A percentile compares a stretch with the other conserved stretches of the same genome.
phyloP scores from a whole-genome alignment of 2,888 invertebrate species.

The Athalia circularis region DNA sequence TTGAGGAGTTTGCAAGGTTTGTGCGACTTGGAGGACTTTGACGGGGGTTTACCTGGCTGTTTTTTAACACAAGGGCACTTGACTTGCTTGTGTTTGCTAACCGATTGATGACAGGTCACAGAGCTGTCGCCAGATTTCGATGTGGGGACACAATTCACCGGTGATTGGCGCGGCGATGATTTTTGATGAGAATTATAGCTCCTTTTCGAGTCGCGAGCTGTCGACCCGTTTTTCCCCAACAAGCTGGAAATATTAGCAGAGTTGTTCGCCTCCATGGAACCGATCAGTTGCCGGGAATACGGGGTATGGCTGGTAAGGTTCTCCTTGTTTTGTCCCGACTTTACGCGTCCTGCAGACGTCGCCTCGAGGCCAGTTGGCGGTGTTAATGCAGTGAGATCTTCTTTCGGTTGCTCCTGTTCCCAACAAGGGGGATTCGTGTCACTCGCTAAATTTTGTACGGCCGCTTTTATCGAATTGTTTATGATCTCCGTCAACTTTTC shows the following conservation, averaged over 20 bases:
- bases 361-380: neutral
- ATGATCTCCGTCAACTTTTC: conserved; percentile 58
- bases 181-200: conserved; percentile 10
- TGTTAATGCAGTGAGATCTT: neutral
- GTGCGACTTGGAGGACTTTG: conserved; percentile 4
- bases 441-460: conserved; percentile 58
- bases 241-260: conserved; percentile 2
- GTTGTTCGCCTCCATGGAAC: neutral
- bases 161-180: neutral
- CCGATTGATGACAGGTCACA: conserved; percentile 20
- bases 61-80: neutral
- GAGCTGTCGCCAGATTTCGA: conserved; percentile 22
- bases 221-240: neutral
- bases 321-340: conserved; percentile 20
- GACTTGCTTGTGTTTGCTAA: conserved; percentile 7
- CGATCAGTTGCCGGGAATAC: neutral
- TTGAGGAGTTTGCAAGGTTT: conserved; percentile 32
- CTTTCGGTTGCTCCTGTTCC: neutral
- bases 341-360: neutral
- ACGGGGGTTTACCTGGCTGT: neutral
- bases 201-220: neutral
- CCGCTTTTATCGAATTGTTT: conserved; percentile 61
- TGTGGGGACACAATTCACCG: neutral
- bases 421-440: conserved; percentile 40
- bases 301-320: conserved; percentile 5